Conservation (phyloP, 2,113 vertebrate species). For the Gambusia affinis region DNA sequence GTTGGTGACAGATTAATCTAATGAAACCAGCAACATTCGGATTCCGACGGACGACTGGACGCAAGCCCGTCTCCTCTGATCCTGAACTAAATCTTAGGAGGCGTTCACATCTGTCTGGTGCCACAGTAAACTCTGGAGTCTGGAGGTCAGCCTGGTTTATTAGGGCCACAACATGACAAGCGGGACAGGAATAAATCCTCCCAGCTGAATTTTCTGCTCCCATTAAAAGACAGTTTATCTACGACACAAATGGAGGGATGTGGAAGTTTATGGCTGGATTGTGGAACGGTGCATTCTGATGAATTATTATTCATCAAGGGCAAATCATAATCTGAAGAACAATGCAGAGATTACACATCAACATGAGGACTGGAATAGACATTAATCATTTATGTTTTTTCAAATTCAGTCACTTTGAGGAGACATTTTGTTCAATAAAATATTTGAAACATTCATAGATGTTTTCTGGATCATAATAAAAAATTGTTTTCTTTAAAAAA, state of each 20-base stretch:
- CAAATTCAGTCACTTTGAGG: conserved; percentile 14
- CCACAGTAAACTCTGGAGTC: conserved; percentile 8
- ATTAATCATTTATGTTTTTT: conserved; percentile 9
- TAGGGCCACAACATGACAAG: background rate
- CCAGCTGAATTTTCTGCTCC: background rate
- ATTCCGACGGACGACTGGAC: conserved; percentile 31
- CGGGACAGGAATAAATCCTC: too few species aligned
- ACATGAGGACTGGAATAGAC: conserved; percentile 26
- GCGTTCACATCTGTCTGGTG: conserved; percentile 22
- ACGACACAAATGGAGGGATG: too few species aligned
- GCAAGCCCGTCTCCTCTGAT: conserved; percentile 21
- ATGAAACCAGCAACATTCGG: conserved; percentile 41
- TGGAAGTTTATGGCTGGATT: background rate
- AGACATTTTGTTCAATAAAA: background rate
- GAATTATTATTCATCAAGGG: conserved; percentile 22
- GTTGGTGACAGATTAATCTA: conserved; percentile 26
- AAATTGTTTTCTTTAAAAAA: background rate
- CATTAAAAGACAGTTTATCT: background rate
- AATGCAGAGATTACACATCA: conserved; percentile 36
- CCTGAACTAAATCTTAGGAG: conserved; percentile 46
- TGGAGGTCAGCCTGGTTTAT: conserved; percentile 16
- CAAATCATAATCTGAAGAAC: conserved; percentile 47
- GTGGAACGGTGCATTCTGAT: conserved; percentile 10
- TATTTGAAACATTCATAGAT: background rate
- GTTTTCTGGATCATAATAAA: background rate